Evolutionary conservation across 2,113 vertebrate species (phyloP).

Genomic region (Alosa alosa): DNA sequence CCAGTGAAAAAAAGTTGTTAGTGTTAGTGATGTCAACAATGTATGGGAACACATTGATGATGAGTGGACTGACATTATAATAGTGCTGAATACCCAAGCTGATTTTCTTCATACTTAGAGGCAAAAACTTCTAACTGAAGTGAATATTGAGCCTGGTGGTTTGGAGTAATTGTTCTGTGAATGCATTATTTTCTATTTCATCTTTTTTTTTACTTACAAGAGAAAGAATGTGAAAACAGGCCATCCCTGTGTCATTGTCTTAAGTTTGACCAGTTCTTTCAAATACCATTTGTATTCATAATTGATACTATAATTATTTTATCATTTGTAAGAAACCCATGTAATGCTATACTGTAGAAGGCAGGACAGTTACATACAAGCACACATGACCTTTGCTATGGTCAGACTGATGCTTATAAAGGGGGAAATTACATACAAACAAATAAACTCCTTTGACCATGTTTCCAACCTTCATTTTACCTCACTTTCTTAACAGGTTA

Average conservation of each 20-base stretch:
- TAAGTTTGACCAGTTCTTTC: not conserved
- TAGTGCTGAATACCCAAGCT: not conserved
- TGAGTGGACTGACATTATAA: not conserved
- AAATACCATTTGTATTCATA: not conserved
- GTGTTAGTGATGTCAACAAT: not conserved
- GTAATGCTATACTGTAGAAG: not conserved
- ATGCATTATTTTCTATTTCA: not conserved
- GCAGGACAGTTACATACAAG: not conserved
- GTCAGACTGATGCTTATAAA: not conserved
- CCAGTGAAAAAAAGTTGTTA: not conserved
- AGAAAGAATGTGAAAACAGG: not conserved
- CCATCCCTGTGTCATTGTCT: constrained; percentile 9
- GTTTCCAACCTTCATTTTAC: not conserved
- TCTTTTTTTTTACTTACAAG: not conserved
- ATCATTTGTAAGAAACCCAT: not conserved
- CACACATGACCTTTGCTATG: not conserved
- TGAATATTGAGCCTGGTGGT: not conserved
- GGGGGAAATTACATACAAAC: not conserved
- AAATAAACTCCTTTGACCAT: not conserved
- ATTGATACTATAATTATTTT: not conserved
- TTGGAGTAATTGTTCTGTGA: not conserved
- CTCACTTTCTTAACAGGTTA: not conserved
- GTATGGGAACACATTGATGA: not conserved
- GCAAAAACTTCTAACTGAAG: not conserved
- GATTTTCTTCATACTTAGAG: not conserved